These are phyloP conservation scores for Andrena minutula DNA, from an alignment of 2,888 invertebrate genomes.

Conservation along the genomic window DNA sequence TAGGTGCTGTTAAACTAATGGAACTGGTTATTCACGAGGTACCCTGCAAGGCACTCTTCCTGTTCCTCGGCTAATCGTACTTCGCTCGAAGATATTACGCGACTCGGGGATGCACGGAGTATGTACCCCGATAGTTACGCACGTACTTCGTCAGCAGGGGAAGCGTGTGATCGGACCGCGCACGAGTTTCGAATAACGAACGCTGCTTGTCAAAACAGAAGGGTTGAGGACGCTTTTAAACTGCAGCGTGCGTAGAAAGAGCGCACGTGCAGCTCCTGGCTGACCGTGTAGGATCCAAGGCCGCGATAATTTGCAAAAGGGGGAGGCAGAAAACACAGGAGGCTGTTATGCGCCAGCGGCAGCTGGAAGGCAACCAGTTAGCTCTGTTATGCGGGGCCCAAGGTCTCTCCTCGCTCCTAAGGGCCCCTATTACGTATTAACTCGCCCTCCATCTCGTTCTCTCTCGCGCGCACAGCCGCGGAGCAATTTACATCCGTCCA, in stretches of 20 bases:
- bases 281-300: conserved; percentile 64
- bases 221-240: not conserved
- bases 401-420: conserved; percentile 67
- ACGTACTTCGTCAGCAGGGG: too few species aligned
- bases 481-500: conserved; percentile 63
- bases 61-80: too few species aligned
- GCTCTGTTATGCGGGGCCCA: conserved; percentile 72
- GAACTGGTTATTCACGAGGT: too few species aligned
- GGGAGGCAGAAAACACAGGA: conserved; percentile 58
- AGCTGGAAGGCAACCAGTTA: conserved; percentile 72
- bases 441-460: conserved; percentile 42
- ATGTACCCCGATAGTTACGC: too few species aligned
- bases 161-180: too few species aligned
- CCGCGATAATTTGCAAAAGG: conserved; percentile 72
- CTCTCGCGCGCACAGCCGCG: conserved; percentile 22
- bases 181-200: too few species aligned
- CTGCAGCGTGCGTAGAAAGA: not conserved
- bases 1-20: not conserved
- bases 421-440: conserved; percentile 72
- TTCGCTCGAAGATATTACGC: too few species aligned
- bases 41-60: too few species aligned
- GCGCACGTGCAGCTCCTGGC: conserved; percentile 62
- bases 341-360: conserved; percentile 67
- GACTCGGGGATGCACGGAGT: too few species aligned
- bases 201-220: too few species aligned